Conservation (phyloP, 1,140 invertebrate genomes). For the Drosophila dunni region DNA sequence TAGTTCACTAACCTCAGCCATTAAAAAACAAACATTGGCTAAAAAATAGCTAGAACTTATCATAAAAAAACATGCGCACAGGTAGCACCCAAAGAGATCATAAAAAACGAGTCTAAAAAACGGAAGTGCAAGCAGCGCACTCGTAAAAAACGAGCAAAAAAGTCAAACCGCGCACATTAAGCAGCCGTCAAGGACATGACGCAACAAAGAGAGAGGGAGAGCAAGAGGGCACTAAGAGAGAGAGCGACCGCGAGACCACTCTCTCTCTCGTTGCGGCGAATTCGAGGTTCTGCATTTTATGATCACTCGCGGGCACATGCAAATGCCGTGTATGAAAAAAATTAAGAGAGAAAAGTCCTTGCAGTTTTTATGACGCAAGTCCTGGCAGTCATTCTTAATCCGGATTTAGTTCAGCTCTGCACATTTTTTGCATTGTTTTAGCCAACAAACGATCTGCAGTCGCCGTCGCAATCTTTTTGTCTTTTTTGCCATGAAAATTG, state of each 20-base stretch:
- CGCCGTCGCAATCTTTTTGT: constrained; percentile 51
- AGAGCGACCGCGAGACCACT: background rate
- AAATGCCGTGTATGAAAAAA: constrained; percentile 16
- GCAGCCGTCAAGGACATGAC: constrained; percentile 47
- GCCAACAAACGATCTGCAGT: constrained; percentile 15
- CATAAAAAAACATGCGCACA: constrained; percentile 5
- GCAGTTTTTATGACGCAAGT: constrained; percentile 59
- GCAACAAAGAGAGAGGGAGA: constrained; percentile 4
- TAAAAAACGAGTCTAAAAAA: constrained; percentile 51
- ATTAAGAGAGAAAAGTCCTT: background rate
- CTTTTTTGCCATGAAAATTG: constrained; percentile 68
- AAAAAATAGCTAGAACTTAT: constrained; percentile 7
- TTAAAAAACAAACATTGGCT: constrained; percentile 23
- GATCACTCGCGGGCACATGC: constrained; percentile 23
- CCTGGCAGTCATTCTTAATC: constrained; percentile 63
- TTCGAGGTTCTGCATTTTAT: constrained; percentile 28
- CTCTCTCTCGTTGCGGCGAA: constrained; percentile 38
- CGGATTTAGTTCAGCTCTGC: constrained; percentile 77
- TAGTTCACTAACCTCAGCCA: constrained; percentile 46
- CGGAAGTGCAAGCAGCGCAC: constrained; percentile 25
- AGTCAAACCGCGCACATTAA: constrained; percentile 69
- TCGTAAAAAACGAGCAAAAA: constrained; percentile 72
- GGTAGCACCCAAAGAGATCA: constrained; percentile 6
- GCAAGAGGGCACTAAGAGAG: constrained; percentile 6
- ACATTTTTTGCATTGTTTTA: constrained; percentile 78